Conservation (phyloP, 1,140 invertebrate genomes). For the Dufourea novaeangliae region DNA sequence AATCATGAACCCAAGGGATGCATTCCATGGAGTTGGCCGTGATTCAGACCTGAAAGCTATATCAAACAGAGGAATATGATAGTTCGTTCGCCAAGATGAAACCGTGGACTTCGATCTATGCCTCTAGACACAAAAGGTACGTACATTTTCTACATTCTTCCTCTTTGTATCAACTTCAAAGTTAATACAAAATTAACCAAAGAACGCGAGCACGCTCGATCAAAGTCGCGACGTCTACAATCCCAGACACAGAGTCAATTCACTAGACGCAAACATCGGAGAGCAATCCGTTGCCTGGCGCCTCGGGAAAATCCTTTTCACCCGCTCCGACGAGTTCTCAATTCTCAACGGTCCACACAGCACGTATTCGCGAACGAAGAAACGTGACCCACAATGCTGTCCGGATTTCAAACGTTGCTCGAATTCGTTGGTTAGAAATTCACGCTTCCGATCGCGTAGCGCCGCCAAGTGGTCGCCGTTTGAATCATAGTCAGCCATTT, state of each 20-base stretch:
- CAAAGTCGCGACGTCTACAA: not conserved
- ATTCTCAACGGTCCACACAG: not conserved
- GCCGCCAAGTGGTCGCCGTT: too few species aligned
- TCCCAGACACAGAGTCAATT: not conserved
- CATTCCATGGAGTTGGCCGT: not conserved
- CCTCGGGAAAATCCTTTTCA: not conserved
- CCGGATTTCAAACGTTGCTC: not conserved
- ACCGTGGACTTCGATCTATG: too few species aligned
- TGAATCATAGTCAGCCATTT: too few species aligned
- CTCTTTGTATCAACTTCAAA: too few species aligned
- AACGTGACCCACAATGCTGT: not conserved
- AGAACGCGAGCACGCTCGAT: not conserved
- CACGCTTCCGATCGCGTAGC: not conserved
- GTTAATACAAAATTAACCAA: not conserved
- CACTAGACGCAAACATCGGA: not conserved
- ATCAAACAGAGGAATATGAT: conserved; percentile 2
- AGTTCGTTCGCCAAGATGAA: not conserved
- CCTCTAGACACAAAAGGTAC: too few species aligned
- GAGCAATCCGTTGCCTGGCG: not conserved
- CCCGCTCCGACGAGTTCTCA: not conserved
- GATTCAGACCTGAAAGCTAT: not conserved
- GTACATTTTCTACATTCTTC: too few species aligned
- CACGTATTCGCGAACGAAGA: not conserved
- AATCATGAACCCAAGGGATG: not conserved
- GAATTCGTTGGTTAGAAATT: too few species aligned